Evolutionary conservation across 2,888 invertebrate genomes (phyloP), one percentile per base, ranked within the genome.

Genomic region (Eucera pruinosa): DNA sequence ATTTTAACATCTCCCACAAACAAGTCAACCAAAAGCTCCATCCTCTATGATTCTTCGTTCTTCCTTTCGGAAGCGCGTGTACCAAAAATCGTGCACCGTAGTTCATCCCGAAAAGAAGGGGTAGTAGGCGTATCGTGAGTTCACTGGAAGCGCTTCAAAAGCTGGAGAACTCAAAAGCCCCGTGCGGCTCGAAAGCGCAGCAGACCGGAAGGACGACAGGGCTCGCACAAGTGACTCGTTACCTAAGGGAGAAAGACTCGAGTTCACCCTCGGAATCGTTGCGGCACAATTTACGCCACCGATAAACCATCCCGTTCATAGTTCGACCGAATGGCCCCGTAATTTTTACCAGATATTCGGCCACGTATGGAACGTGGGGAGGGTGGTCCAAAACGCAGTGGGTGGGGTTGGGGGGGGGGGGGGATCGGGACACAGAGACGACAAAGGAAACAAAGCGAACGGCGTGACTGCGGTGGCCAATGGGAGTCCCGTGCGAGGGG

Each of bases 401-500:
- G 67, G 52, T 2, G 52, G 36, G 57, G 45, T n/a, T 27, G 23
- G 18, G n/a, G 13, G 39, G 9, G 18, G 36, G 30, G 47, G 45
- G 36, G 45, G 65, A 55, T 65, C 50, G 62, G 64, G 36, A 64
- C 33, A 61, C 66, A 65, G 68, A 65, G 67, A 75, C 70, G 83
- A 85, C 71, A 82, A 82, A 77, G 82, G 80, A 60, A 86, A 84
- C 84, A 84, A 85, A 84, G 82, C 82, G 57, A 86, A 78, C 86
- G 84, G 84, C 80, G 84, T 85, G 85, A 85, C 80, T 80, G 69
- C 78, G 82, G 84, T 87, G 84, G 87, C 88, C 88, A 87, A 87
- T 87, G 85, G 86, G 84, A 84, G 76, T 82, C 62, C 76, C 84
- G 85, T 75, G 78, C 83, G 82, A 87, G 87, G 85, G 85, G 87